phyloP scores from a whole-genome alignment of 2,113 vertebrate genomes.

The Pantherophis guttatus region DNA sequence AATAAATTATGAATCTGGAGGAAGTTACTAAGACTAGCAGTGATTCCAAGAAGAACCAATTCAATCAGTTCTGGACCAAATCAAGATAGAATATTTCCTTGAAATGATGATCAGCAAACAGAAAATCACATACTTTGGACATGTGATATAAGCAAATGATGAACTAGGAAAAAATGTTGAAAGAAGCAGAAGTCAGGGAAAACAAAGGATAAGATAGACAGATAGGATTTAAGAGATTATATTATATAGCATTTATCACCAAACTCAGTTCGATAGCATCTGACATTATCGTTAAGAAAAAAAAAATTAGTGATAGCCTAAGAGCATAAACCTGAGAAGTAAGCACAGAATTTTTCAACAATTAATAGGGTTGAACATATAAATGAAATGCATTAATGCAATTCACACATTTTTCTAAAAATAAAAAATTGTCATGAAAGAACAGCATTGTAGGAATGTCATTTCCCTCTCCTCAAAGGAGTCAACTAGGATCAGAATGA shows the following conservation, averaged over 20 bases:
- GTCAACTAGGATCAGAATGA: not conserved
- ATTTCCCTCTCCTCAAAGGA: not conserved
- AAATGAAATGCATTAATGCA: not conserved
- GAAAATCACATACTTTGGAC: not conserved
- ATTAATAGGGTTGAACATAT: not conserved
- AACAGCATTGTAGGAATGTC: not conserved
- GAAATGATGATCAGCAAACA: not conserved
- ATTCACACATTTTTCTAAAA: not conserved
- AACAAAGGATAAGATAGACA: not conserved
- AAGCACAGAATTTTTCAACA: not conserved
- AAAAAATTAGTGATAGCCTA: not conserved
- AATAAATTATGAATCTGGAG: not conserved
- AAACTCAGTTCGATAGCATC: not conserved
- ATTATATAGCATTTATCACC: not conserved
- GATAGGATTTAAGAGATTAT: not conserved
- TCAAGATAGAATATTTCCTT: not conserved
- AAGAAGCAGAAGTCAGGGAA: not conserved
- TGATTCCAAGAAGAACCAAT: not conserved
- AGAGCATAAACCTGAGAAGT: not conserved
- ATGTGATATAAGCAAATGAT: not conserved
- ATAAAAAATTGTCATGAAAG: not conserved
- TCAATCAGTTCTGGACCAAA: not conserved
- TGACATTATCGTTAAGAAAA: not conserved
- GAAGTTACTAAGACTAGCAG: not conserved
- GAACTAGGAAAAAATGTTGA: not conserved